Conservation (phyloP, 1,140 invertebrate species). For the Pseudoatta argentina region DNA sequence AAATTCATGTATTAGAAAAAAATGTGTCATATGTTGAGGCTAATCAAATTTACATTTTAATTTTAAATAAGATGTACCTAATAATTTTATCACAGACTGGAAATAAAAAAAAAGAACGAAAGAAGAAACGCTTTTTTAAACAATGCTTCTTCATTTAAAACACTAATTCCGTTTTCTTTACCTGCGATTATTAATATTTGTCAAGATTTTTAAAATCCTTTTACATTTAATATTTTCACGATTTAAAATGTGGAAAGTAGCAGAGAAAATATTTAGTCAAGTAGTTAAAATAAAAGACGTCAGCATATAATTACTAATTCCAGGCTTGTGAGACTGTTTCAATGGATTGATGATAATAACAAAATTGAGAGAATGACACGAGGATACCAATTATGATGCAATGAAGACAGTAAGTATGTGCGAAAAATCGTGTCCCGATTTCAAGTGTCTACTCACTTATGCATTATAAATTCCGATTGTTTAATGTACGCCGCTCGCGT, state of each 20-base stretch:
- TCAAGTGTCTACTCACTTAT: neutral
- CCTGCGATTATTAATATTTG: neutral
- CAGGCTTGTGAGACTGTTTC: neutral
- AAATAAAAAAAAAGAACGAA: neutral
- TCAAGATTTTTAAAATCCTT: neutral
- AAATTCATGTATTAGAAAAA: neutral
- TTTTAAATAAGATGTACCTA: neutral
- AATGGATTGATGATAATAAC: constrained; percentile 18
- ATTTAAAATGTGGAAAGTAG: neutral
- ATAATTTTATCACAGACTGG: neutral
- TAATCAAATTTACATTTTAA: neutral
- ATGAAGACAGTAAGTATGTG: neutral
- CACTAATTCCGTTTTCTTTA: neutral
- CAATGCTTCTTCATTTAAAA: neutral
- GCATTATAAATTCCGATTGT: constrained; percentile 53
- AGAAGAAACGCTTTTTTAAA: neutral
- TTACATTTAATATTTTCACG: neutral
- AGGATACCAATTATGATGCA: neutral
- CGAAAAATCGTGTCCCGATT: neutral
- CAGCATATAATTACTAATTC: constrained; percentile 16
- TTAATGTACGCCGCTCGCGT: constrained; percentile 37
- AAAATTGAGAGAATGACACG: neutral
- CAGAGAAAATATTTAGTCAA: neutral
- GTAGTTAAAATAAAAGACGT: neutral
- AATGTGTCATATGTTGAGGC: neutral